These are phyloP conservation scores for Metopolophium dirhodum DNA, from an alignment of 1,140 invertebrate genomes.

Conservation along the genomic window DNA sequence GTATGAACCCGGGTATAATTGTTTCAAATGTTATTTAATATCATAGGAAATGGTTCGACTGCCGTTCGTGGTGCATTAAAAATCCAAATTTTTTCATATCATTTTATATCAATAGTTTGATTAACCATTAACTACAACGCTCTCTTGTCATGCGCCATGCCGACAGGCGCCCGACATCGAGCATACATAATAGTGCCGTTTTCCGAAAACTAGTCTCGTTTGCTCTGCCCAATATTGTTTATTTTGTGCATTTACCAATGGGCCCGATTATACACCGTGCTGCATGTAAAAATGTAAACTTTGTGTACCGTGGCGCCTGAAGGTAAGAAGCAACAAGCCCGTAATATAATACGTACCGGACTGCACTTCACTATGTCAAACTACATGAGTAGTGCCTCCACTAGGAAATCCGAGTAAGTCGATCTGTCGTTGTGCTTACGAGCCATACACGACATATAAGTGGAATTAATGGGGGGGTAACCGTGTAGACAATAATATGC, in stretches of 20 bases:
- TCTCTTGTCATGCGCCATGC: not conserved
- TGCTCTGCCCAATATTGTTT: slow-evolving; percentile 6
- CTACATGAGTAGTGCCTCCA: not conserved
- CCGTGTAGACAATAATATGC: not conserved
- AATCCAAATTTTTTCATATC: slow-evolving; percentile 46
- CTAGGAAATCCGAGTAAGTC: slow-evolving; percentile 50
- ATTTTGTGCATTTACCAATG: not conserved
- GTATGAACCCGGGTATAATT: not conserved
- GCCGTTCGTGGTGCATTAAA: slow-evolving; percentile 3
- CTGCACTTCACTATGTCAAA: slow-evolving; percentile 17
- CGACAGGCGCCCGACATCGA: not conserved
- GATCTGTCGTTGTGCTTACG: not conserved
- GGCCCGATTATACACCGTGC: not conserved
- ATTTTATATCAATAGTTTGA: slow-evolving; percentile 53
- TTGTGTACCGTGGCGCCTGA: not conserved
- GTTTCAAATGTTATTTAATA: slow-evolving; percentile 10
- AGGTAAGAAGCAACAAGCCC: not conserved
- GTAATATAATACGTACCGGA: not conserved
- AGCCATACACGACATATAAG: no score
- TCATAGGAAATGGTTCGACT: slow-evolving; percentile 39
- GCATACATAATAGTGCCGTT: slow-evolving; percentile 13
- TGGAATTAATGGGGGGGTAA: not conserved
- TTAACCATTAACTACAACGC: not conserved
- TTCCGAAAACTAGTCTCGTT: not conserved
- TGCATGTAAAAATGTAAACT: slow-evolving; percentile 8